Base-by-base conservation (phyloP, 2,113 vertebrate species). In the Pachypanchax playfairii region DNA sequence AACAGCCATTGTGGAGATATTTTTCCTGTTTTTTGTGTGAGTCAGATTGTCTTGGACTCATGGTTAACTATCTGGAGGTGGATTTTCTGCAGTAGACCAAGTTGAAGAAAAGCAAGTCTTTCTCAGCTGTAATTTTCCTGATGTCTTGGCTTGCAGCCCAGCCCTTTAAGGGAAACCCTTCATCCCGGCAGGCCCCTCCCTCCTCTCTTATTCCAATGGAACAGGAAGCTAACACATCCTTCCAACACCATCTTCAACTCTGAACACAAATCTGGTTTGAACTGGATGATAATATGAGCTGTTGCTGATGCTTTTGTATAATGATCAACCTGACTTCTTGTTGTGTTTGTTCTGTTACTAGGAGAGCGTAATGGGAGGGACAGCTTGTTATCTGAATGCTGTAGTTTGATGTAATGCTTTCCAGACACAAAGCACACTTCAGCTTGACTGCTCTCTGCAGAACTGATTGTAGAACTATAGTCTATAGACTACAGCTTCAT, bases 111-210 rank as follows among this genome's bases (percentile, higher is more conserved):
- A 46, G 4, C 12, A 11, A 2, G 21, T 10, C 5, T 24, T 13
- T 13, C 11, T 14, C 12, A 57, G 60, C 18, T 50, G 24, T 57
- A 64, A 29, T 51, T 64, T 48, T 65, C 44, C 14, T 58, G 7
- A 49, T 52, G 66, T 48, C 65, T 69, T 86, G 82, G 82, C 79
- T 18, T 4, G 21, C 18, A 5, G 71, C 82, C 85, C 14, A 0
- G 57, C 42, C 0, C 65, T 44, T 31, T 53, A 14, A 63, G 61
- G 28, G 22, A 42, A 4, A 24, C 39, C 42, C 25, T 39, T 25
- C 65, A 26, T 50, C 54, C 60, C 51, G 2, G 24, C 21, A 35
- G 10, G 48, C 24, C 5, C 2, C 38, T 15, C 31, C 1, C 47
- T 21, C 24, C n/a, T n/a, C n/a, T n/a, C n/a, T n/a, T n/a, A n/a